Conservation (phyloP, 2,797 vertebrate species). For the Falco cherrug region DNA sequence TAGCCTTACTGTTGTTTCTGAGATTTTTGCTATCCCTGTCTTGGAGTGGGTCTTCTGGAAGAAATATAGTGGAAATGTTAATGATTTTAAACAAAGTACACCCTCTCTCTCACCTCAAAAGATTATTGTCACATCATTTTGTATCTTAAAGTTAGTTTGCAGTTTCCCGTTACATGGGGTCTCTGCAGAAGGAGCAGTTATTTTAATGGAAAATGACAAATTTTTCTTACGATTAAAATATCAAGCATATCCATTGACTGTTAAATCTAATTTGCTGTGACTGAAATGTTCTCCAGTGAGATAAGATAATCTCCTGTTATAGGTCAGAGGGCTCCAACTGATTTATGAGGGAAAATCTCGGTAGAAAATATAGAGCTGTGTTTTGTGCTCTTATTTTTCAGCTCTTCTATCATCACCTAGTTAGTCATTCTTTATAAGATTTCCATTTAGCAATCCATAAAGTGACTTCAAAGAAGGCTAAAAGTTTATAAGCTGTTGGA, state of each 20-base stretch:
- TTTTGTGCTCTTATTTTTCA: conserved; percentile 75
- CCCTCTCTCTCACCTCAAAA: background rate
- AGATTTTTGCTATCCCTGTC: background rate
- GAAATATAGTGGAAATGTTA: background rate
- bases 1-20: background rate
- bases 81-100: background rate
- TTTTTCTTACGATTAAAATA: conserved; percentile 68
- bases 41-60: background rate
- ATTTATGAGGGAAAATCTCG: conserved; percentile 77
- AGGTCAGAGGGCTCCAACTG: conserved; percentile 75
- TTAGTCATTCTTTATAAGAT: conserved; percentile 79
- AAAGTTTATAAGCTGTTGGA: conserved; percentile 72
- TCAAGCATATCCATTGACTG: conserved; percentile 67
- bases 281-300: conserved; percentile 72
- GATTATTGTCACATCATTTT: background rate
- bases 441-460: conserved; percentile 76
- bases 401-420: conserved; percentile 81
- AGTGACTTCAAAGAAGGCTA: conserved; percentile 82
- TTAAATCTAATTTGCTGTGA: conserved; percentile 74
- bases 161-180: background rate
- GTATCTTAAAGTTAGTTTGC: background rate
- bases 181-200: conserved; percentile 14
- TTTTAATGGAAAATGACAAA: conserved; percentile 62
- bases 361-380: conserved; percentile 77
- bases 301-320: conserved; percentile 73